Base-by-base conservation (phyloP, 2,888 invertebrate genomes). In the Acanthosepion esculentum region DNA sequence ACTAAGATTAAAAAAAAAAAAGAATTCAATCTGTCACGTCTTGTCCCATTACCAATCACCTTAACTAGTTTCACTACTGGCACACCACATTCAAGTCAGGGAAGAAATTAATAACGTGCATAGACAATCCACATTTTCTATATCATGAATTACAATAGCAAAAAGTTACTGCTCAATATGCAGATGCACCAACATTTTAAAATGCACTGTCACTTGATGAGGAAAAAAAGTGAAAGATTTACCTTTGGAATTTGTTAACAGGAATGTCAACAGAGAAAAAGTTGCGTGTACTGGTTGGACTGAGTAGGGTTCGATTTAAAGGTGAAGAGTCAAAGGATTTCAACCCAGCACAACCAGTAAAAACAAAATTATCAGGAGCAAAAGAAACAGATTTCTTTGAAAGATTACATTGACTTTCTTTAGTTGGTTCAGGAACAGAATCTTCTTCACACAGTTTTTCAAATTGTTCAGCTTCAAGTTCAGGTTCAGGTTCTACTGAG, bases 291-390 rank as follows among this genome's bases (percentile, higher is more conserved):
- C 96, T 96, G 59, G 95, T 95, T 26, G 97, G 96, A 95, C 96
- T 96, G 33, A 96, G 95, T 8, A 53, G n/a, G 78, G 12, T 78
- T 10, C 15, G n/a, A 10, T n/a, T 12, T 20, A 78, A 78, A 20
- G 96, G 96, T 55, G 96, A 95, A 95, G 96, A 96, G 23, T 95
- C 95, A 95, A 96, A 96, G 0, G 96, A 96, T 10, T 95, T 91
- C 41, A 96, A 48, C 92, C 95, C 96, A 29, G 94, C 94, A 50
- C 96, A 96, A 41, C 96, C 96, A 94, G 95, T 95, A 94, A 97
- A 97, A 5, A 96, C 95, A 95, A 96, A 97, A 91, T 96, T 96
- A 7, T 94, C 95, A 10, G 96, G 96, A 33, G 96, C 96, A 95
- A 96, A 96, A 0, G 96, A 96, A 18, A 91, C 91, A 20, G 94